These are phyloP conservation scores for Albula glossodonta DNA, from an alignment of 2,113 vertebrate genomes.

Conservation along the genomic window DNA sequence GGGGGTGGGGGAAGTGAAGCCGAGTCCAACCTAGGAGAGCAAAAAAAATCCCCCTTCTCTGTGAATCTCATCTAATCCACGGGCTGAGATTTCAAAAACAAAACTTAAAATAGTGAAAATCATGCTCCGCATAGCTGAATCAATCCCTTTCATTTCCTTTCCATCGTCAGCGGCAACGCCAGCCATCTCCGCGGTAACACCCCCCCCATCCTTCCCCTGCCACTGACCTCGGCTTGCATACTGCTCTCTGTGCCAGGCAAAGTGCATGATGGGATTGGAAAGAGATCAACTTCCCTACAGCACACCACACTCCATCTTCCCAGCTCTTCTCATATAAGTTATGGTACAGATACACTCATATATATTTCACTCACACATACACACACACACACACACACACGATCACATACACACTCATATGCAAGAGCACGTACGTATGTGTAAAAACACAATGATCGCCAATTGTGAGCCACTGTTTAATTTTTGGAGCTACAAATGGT, in stretches of 20 bases:
- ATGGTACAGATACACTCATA: slow-evolving; percentile 13
- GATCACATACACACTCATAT: background rate
- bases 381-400: background rate
- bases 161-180: slow-evolving; percentile 2
- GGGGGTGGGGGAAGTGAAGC: background rate
- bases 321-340: no score
- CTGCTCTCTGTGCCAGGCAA: background rate
- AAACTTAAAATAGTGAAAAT: background rate
- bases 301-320: background rate
- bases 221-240: background rate
- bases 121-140: slow-evolving; percentile 6
- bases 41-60: background rate
- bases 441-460: no score
- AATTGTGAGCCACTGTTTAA: no score
- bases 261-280: background rate
- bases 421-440: no score
- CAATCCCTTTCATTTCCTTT: slow-evolving; percentile 31
- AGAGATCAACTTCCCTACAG: background rate
- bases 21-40: background rate
- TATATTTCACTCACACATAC: background rate
- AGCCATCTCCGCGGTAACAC: slow-evolving; percentile 1
- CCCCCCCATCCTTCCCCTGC: background rate
- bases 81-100: background rate
- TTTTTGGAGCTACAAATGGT: no score
- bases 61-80: background rate